These are phyloP conservation scores for Macroglossus sobrinus DNA, from an alignment of 2,113 vertebrate genomes.

Conservation along the genomic window DNA sequence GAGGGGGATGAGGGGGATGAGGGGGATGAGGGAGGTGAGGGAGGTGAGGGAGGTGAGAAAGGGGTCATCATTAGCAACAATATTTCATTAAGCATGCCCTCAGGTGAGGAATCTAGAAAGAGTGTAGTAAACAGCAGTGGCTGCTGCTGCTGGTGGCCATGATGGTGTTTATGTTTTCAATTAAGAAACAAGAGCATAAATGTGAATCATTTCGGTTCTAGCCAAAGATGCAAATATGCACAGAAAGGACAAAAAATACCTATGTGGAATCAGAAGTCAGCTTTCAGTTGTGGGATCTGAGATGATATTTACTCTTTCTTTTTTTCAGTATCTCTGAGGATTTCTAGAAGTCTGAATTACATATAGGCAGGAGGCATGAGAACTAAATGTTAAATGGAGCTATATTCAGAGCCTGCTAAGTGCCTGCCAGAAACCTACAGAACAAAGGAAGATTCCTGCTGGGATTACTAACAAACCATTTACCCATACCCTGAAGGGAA, in stretches of 20 bases:
- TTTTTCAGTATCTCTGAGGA: background rate
- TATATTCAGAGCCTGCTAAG: too few species aligned
- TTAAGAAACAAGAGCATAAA: background rate
- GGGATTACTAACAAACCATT: too few species aligned
- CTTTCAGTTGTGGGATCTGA: background rate
- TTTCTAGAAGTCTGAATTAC: background rate
- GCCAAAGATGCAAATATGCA: background rate
- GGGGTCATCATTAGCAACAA: background rate
- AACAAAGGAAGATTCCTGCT: too few species aligned
- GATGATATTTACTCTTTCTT: background rate
- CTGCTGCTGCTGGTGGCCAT: background rate
- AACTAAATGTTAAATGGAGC: too few species aligned
- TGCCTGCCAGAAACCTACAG: too few species aligned
- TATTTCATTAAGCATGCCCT: background rate
- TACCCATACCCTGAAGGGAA: too few species aligned
- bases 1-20: background rate
- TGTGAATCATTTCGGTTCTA: background rate
- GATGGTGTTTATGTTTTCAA: background rate
- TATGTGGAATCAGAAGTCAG: background rate
- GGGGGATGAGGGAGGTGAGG: background rate
- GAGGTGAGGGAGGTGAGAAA: background rate
- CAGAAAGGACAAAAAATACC: background rate
- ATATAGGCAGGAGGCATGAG: too few species aligned
- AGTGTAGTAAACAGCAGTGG: accelerated
- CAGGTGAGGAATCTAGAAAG: background rate